phyloP scores from a whole-genome alignment of 2,888 invertebrate species.

The Plagiodera versicolora region DNA sequence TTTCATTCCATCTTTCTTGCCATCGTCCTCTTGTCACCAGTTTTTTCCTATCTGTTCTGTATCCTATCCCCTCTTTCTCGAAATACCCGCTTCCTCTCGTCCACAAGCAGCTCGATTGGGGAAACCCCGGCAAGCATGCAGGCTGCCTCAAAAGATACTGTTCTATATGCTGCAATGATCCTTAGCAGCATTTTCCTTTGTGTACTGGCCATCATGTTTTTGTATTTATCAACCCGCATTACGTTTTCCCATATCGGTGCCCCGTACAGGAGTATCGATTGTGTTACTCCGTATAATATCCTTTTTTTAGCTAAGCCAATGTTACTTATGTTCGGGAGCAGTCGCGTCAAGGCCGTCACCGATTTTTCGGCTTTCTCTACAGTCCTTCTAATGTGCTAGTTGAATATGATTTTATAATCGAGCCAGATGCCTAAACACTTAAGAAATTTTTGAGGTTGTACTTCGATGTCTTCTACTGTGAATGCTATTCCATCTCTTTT shows the following conservation, averaged over 20 bases:
- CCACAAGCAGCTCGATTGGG: conserved; percentile 14
- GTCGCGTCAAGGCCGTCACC: neutral
- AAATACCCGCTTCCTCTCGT: neutral
- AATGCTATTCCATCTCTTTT: neutral
- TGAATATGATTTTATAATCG: neutral
- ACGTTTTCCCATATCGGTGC: conserved; percentile 24
- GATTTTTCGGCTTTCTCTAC: neutral
- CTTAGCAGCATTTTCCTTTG: conserved; percentile 19
- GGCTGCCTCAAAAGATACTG: conserved; percentile 19
- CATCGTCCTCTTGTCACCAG: neutral
- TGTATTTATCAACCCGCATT: conserved; percentile 12
- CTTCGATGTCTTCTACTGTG: neutral
- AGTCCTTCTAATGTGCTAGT: neutral
- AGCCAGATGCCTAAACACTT: neutral
- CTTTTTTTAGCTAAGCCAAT: neutral
- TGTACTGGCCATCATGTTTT: conserved; percentile 4
- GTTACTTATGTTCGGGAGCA: neutral
- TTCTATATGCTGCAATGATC: conserved; percentile 20
- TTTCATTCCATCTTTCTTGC: conserved; percentile 6
- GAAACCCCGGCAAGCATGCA: conserved; percentile 12
- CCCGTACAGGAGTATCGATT: conserved; percentile 26
- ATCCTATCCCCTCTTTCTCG: neutral
- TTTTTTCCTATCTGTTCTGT: neutral
- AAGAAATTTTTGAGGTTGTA: neutral
- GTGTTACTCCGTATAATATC: conserved; percentile 8